A percentile compares a stretch with the other conserved stretches of the same genome.
Conservation (phyloP, 2,113 vertebrate species). For the Pteronura brasiliensis region DNA sequence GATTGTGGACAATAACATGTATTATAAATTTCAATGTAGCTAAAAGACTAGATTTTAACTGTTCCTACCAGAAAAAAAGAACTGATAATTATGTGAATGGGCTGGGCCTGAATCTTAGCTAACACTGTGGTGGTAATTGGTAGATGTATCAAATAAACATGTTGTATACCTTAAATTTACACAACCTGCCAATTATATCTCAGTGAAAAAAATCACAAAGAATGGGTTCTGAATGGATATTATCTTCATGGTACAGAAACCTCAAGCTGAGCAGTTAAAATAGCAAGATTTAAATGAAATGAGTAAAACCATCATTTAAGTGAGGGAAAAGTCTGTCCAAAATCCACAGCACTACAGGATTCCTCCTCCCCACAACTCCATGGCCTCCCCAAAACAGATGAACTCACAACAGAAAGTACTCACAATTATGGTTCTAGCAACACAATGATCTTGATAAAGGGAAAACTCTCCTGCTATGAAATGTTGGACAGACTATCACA, state of each 20-base stretch:
- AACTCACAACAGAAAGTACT: slow-evolving; percentile 6
- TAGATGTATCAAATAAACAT: not conserved
- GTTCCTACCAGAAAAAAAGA: not conserved
- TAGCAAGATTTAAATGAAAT: not conserved
- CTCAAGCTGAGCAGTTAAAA: not conserved
- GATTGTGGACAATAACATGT: not conserved
- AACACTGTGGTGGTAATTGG: not conserved
- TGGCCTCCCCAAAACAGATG: not conserved
- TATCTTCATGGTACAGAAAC: not conserved
- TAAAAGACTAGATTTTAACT: not conserved
- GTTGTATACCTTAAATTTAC: not conserved
- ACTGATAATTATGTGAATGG: not conserved
- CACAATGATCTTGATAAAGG: not conserved
- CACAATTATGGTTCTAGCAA: not conserved
- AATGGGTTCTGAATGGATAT: not conserved
- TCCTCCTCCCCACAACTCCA: not conserved
- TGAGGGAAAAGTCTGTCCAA: not conserved
- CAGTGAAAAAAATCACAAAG: not conserved
- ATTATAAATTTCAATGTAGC: not conserved
- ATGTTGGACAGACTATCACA: not conserved
- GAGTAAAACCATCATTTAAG: not conserved
- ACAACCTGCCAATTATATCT: not conserved
- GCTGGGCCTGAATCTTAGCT: not conserved
- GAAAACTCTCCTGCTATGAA: not conserved
- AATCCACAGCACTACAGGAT: not conserved